These are phyloP conservation scores for Leuciscus idus DNA, from an alignment of 2,113 vertebrate species.

Conservation along the genomic window DNA sequence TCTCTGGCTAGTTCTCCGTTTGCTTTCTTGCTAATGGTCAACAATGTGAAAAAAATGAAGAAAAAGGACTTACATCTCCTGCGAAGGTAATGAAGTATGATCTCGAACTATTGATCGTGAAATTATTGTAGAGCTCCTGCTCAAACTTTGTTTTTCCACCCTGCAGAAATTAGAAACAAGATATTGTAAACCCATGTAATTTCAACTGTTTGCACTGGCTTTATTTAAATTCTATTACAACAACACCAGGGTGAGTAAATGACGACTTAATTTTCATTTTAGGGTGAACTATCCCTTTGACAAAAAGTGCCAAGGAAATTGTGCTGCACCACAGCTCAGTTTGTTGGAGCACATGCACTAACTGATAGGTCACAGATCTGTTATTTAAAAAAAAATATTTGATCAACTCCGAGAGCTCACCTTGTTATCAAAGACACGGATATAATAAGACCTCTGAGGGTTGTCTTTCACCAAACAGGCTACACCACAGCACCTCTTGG, in stretches of 20 bases:
- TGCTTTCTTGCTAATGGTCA: not conserved
- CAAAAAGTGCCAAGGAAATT: no score
- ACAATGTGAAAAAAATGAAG: not conserved
- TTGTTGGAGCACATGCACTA: no score
- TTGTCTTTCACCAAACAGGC: conserved; percentile 98
- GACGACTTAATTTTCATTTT: no score
- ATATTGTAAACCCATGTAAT: not conserved
- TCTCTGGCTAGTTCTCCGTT: not conserved
- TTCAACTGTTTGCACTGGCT: not conserved
- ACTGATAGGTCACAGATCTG: not conserved
- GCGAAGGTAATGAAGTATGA: conserved; percentile 96
- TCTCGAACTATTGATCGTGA: conserved; percentile 89
- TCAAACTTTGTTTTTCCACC: conserved; percentile 93
- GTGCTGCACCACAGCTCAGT: no score
- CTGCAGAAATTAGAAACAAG: conserved; percentile 70
- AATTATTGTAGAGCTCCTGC: conserved; percentile 98
- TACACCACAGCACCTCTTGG: conserved; percentile 95
- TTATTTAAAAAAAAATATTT: not conserved
- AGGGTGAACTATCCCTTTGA: no score
- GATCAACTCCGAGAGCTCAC: conserved; percentile 66
- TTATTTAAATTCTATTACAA: not conserved
- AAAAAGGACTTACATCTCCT: conserved; percentile 86
- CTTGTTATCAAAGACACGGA: conserved; percentile 97
- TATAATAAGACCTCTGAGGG: conserved; percentile 97
- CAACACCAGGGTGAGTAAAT: no score